A percentile compares a stretch with the other conserved stretches of the same genome.
phyloP scores from a whole-genome alignment of 2,888 invertebrate genomes.

The Macrophya annulata region DNA sequence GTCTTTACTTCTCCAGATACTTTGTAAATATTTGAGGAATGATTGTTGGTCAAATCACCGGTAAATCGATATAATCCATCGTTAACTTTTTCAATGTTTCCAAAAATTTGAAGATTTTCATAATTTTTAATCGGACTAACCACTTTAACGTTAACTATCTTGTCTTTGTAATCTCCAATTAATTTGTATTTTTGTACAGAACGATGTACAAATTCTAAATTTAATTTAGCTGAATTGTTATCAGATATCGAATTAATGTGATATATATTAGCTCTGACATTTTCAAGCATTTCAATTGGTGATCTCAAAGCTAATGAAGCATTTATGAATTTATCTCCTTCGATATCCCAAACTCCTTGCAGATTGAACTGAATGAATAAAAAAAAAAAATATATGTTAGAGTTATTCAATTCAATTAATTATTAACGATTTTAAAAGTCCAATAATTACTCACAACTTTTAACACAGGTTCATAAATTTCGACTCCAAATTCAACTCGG shows the following conservation, averaged over 20 bases:
- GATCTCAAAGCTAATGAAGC: slow-evolving; percentile 73
- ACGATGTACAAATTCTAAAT: slow-evolving; percentile 65
- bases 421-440: background rate
- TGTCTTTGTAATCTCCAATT: slow-evolving; percentile 62
- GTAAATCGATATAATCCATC: slow-evolving; percentile 63
- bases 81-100: slow-evolving; percentile 62
- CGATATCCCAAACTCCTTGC: slow-evolving; percentile 74
- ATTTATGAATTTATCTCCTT: slow-evolving; percentile 70
- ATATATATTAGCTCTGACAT: slow-evolving; percentile 69
- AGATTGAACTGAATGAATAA: slow-evolving; percentile 71
- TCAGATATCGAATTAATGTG: slow-evolving; percentile 68
- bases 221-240: slow-evolving; percentile 66
- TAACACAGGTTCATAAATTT: slow-evolving; percentile 80
- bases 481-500: slow-evolving; percentile 84
- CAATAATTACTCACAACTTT: slow-evolving; percentile 63
- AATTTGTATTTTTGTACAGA: slow-evolving; percentile 67
- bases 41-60: slow-evolving; percentile 68
- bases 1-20: slow-evolving; percentile 61
- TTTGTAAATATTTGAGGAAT: slow-evolving; percentile 57
- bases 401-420: background rate
- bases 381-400: too few relatives aligned
- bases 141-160: slow-evolving; percentile 64
- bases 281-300: slow-evolving; percentile 75
- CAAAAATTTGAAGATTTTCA: slow-evolving; percentile 68
- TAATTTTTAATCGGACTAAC: slow-evolving; percentile 63